phyloP scores from a whole-genome alignment of 2,113 vertebrate genomes.

The Onychostruthus taczanowskii region DNA sequence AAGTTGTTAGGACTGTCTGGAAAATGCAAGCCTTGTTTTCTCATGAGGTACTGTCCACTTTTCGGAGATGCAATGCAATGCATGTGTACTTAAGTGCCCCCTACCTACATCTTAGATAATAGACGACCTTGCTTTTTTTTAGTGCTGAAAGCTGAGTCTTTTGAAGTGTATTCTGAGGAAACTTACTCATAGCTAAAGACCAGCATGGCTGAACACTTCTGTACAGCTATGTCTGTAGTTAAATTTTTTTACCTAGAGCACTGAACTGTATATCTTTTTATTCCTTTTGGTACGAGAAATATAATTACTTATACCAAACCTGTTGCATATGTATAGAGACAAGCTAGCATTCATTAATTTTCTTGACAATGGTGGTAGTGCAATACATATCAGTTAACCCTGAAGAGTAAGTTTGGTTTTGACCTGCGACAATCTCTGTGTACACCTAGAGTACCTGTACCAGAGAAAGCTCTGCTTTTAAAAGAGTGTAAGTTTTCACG shows the following conservation, averaged over 20 bases:
- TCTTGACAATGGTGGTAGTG: neutral
- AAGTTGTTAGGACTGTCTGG: neutral
- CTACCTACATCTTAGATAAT: neutral
- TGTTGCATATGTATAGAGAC: neutral
- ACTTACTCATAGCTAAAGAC: neutral
- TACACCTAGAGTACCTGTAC: neutral
- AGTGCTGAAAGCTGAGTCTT: neutral
- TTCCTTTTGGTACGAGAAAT: neutral
- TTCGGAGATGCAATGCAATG: rapidly evolving
- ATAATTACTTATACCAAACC: neutral
- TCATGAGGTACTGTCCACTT: neutral
- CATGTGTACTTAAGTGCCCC: neutral
- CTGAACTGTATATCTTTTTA: neutral
- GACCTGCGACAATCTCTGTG: neutral
- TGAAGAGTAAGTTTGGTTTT: neutral
- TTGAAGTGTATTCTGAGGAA: neutral
- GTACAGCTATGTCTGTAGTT: neutral
- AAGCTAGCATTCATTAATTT: neutral
- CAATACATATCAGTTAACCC: neutral
- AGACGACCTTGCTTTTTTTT: neutral
- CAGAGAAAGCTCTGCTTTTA: neutral
- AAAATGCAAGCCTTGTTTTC: neutral
- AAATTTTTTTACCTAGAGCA: neutral
- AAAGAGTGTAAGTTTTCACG: neutral
- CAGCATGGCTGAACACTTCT: neutral